Conservation (phyloP, 2,797 vertebrate genomes). For the Microchirus variegatus region DNA sequence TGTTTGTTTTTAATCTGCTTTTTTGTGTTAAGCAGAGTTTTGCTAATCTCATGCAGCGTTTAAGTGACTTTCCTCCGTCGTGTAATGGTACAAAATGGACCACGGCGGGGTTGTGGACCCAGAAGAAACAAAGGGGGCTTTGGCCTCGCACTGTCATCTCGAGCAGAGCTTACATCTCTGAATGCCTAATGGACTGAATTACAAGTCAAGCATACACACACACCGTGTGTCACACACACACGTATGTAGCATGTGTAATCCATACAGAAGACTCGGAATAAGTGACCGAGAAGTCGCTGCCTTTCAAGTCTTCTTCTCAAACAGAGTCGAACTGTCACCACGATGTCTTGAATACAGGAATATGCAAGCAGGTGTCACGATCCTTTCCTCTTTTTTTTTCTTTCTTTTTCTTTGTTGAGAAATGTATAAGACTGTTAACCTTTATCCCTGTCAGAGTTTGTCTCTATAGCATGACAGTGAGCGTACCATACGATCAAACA, state of each 20-base stretch:
- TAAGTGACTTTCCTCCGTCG: conserved; percentile 76
- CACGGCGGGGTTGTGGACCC: conserved; percentile 28
- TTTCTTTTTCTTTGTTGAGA: conserved; percentile 31
- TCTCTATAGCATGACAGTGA: conserved; percentile 41
- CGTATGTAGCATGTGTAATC: conserved; percentile 26
- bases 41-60: conserved; percentile 85
- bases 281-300: conserved; percentile 47
- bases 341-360: conserved; percentile 61
- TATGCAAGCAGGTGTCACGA: conserved; percentile 68
- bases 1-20: conserved; percentile 75
- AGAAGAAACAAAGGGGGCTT: conserved; percentile 24
- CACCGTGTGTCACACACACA: conserved; percentile 31
- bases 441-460: conserved; percentile 50
- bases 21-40: conserved; percentile 75
- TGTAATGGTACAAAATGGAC: conserved; percentile 86
- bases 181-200: conserved; percentile 44
- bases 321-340: conserved; percentile 54
- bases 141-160: conserved; percentile 48
- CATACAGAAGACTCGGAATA: conserved; percentile 17
- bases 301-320: conserved; percentile 49
- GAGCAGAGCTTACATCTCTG: conserved; percentile 40
- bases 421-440: conserved; percentile 66
- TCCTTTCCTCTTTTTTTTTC: conserved; percentile 33
- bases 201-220: conserved; percentile 32
- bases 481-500: conserved; percentile 53